Evolutionary conservation across 2,797 vertebrate genomes (phyloP).

Genomic region (Karalla daura): DNA sequence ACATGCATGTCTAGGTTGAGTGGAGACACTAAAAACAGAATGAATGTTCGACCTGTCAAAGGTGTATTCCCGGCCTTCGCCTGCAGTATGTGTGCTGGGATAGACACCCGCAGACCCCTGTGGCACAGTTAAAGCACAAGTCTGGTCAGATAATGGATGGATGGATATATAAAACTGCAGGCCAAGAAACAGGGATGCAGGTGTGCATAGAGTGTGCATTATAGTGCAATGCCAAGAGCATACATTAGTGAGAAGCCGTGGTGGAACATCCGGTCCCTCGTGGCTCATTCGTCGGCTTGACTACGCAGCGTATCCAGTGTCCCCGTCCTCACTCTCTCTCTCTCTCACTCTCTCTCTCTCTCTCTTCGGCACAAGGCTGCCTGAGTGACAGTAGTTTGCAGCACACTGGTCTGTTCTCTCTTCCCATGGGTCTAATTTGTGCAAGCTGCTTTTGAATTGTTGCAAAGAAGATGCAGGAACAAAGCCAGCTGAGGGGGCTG

Average conservation of each 20-base stretch:
- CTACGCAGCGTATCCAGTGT: slow-evolving; percentile 52
- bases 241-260: slow-evolving; percentile 52
- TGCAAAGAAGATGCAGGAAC: slow-evolving; percentile 78
- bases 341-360: slow-evolving; percentile 29
- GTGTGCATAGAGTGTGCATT: background rate
- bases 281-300: slow-evolving; percentile 67
- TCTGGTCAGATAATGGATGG: no score
- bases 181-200: slow-evolving; percentile 5
- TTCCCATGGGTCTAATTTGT: slow-evolving; percentile 83
- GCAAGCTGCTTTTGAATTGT: slow-evolving; percentile 78
- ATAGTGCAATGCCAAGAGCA: slow-evolving; percentile 34
- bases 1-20: no score
- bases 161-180: slow-evolving; percentile 32
- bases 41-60: no score
- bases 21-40: no score
- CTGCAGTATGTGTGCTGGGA: no score
- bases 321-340: slow-evolving; percentile 48
- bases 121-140: no score
- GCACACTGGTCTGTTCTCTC: slow-evolving; percentile 63
- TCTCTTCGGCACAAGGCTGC: slow-evolving; percentile 40
- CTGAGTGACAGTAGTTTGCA: slow-evolving; percentile 74
- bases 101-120: no score
- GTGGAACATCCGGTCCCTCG: slow-evolving; percentile 70
- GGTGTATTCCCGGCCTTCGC: no score
- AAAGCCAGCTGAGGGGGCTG: slow-evolving; percentile 70